Evolutionary conservation across 2,888 invertebrate species (phyloP), one percentile per base, ranked within the genome.

Genomic region (Leptinotarsa rubiginosa): DNA sequence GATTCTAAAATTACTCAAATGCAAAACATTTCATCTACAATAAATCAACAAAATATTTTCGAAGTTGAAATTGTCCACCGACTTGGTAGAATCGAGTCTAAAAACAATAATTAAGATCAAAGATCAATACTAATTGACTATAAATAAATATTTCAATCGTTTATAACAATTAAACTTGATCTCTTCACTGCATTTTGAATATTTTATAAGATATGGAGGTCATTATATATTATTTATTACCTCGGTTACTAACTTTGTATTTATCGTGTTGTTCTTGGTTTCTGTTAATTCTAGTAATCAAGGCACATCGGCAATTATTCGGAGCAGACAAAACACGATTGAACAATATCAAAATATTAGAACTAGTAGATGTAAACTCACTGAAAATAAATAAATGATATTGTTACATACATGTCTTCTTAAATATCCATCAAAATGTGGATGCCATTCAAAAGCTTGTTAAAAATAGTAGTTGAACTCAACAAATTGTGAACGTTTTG

Each of bases 141-240:
- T 73, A 78, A 76, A 75, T 78, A 78, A 41, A 76, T 65, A 47
- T 64, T 52, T 73, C 70, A 72, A 75, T 74, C 69, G 65, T 31
- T 70, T 67, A 75, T 71, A 71, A 73, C 76, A 78, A 78, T 78
- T 69, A 73, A 52, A 66, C 56, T 41, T 70, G 73, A 72, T 76
- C 69, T 52, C 74, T 72, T 75, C 25, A 74, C 70, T 65, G 73
- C 64, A 69, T 74, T 76, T 74, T 65, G 71, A 76, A 73, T 75
- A 76, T 74, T 73, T 56, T 70, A 73, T 69, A 71, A 65, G 74
- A 74, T 74, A 74, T 70, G 69, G 52, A 85, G 83, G 49, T 76
- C 65, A 65, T 83, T 59, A 69, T 49, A 52, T 69, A 72, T 75
- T 66, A 52, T 69, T 69, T 49, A 47, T 66, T 67, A 66, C 59